phyloP scores from a whole-genome alignment of 2,888 invertebrate species.

The Cancer borealis region DNA sequence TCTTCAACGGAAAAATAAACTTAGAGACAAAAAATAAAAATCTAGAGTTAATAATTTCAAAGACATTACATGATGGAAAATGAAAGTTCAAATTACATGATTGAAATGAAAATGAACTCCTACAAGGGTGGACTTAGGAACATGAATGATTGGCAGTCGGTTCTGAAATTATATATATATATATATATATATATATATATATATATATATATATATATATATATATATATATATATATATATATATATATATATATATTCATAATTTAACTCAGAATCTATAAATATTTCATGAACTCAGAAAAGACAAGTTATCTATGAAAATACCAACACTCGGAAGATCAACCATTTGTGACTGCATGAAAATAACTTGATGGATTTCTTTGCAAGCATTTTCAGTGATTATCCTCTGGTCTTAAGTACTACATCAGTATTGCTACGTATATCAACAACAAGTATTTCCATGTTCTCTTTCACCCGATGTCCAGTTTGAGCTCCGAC shows the following conservation, averaged over 20 bases:
- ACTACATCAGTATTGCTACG: neutral
- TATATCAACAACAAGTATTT: neutral
- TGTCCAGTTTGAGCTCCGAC: conserved; percentile 30
- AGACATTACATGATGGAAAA: neutral
- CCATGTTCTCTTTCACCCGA: neutral
- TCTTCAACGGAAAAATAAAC: conserved; percentile 39
- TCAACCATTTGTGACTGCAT: conserved; percentile 15
- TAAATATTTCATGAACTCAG: neutral
- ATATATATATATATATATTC: neutral
- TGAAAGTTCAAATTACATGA: conserved; percentile 20
- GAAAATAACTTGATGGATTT: neutral
- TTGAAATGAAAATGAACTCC: conserved; percentile 15
- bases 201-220: conserved; percentile 43
- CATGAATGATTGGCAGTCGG: conserved; percentile 12
- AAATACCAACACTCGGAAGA: conserved; percentile 7
- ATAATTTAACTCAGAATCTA: conserved; percentile 34
- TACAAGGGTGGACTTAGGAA: conserved; percentile 38
- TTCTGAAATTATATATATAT: neutral
- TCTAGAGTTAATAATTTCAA: conserved; percentile 30
- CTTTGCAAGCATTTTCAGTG: neutral
- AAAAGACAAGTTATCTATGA: neutral
- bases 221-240: neutral
- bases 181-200: conserved; percentile 21
- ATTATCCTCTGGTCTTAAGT: conserved; percentile 26
- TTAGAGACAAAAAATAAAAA: neutral